phyloP scores from a whole-genome alignment of 2,113 vertebrate genomes.

The Oreochromis niloticus region DNA sequence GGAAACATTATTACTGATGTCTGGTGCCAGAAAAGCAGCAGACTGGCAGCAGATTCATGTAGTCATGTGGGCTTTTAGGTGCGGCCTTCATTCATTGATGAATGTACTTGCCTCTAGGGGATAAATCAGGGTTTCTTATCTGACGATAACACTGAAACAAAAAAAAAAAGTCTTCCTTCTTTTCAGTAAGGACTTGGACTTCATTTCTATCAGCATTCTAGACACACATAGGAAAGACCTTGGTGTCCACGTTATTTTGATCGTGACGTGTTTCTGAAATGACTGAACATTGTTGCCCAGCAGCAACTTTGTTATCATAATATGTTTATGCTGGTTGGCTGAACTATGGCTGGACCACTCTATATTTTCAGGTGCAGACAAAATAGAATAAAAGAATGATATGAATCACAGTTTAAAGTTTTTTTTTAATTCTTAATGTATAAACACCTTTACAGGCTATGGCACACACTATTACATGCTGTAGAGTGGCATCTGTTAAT shows the following conservation, averaged over 20 bases:
- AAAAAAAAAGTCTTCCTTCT: background rate
- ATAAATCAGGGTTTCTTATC: background rate
- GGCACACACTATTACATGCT: background rate
- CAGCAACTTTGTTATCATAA: background rate
- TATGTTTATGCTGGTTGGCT: background rate
- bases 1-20: background rate
- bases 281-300: background rate
- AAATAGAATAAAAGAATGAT: background rate
- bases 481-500: background rate
- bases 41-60: background rate
- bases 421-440: background rate
- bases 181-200: background rate
- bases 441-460: background rate
- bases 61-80: background rate
- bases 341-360: background rate
- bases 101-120: background rate
- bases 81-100: background rate
- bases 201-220: background rate
- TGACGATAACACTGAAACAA: background rate
- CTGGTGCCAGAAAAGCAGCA: background rate
- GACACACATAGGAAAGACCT: background rate
- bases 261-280: background rate
- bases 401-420: background rate
- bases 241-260: background rate
- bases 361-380: background rate